Percentiles rank a stretch among this genome's conserved stretches.
These are phyloP conservation scores for Molossus molossus DNA, from an alignment of 2,797 vertebrate genomes.

Conservation along the genomic window DNA sequence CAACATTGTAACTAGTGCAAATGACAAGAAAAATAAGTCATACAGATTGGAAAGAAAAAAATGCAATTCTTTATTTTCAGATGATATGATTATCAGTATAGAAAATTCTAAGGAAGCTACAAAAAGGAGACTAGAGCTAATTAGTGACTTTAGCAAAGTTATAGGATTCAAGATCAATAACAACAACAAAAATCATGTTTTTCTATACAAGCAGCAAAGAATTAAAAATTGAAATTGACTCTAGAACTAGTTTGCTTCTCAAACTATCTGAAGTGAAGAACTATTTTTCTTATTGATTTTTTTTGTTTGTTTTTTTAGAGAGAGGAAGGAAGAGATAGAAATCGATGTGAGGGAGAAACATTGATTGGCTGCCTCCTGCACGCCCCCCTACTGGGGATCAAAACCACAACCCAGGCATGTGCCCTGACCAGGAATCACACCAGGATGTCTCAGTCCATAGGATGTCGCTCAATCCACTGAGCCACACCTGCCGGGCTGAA, in stretches of 20 bases:
- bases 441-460: too few relatives aligned
- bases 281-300: neutral
- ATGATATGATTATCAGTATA: neutral
- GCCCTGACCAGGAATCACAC: too few relatives aligned
- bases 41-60: neutral
- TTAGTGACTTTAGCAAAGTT: neutral
- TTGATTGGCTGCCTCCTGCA: too few relatives aligned
- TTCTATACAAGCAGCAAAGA: neutral
- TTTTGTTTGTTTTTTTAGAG: too few relatives aligned
- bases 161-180: neutral
- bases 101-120: neutral
- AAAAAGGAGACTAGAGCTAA: neutral
- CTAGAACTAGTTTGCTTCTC: conserved; percentile 19
- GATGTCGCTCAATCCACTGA: too few relatives aligned
- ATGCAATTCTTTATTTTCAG: neutral
- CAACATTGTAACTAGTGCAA: neutral
- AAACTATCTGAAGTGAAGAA: neutral
- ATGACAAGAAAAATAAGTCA: neutral
- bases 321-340: too few relatives aligned
- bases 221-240: neutral
- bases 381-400: too few relatives aligned
- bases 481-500: too few relatives aligned
- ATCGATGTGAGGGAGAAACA: too few relatives aligned
- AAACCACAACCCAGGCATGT: too few relatives aligned
- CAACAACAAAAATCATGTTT: neutral